Conservation (phyloP, 2,888 invertebrate genomes). For the Exephanes ischioxanthus region DNA sequence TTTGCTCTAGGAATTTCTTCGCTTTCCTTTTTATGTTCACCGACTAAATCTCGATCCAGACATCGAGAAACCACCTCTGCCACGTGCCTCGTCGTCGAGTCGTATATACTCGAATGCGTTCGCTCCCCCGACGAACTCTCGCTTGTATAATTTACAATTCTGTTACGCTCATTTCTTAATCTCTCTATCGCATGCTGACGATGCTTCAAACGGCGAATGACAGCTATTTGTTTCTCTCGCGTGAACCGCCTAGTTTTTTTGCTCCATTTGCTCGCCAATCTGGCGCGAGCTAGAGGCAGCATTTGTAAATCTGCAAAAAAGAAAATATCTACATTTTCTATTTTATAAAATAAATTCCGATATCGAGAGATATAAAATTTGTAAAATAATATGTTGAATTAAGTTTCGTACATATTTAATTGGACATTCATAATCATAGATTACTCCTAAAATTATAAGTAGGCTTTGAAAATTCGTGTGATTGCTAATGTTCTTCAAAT, state of each 20-base stretch:
- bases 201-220: constrained; percentile 97
- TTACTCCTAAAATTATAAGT: too few relatives aligned
- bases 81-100: constrained; percentile 95
- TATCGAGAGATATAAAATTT: too few relatives aligned
- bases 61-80: constrained; percentile 95
- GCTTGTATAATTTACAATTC: constrained; percentile 89
- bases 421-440: too few relatives aligned
- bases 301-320: constrained; percentile 94
- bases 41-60: constrained; percentile 97
- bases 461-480: too few relatives aligned
- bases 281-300: constrained; percentile 99
- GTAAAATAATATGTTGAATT: too few relatives aligned
- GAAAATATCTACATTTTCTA: neutral
- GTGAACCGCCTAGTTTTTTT: constrained; percentile 97
- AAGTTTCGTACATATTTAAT: too few relatives aligned
- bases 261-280: constrained; percentile 99
- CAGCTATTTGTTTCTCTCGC: constrained; percentile 98
- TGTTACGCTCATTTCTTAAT: constrained; percentile 92
- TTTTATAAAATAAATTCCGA: too few relatives aligned
- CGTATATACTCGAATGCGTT: constrained; percentile 97
- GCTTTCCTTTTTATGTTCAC: constrained; percentile 94
- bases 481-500: too few relatives aligned
- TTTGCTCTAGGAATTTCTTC: constrained; percentile 98
- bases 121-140: constrained; percentile 95
- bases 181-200: constrained; percentile 93